Conservation (phyloP, 2,888 invertebrate species). For the Lasioglossum malachurum region DNA sequence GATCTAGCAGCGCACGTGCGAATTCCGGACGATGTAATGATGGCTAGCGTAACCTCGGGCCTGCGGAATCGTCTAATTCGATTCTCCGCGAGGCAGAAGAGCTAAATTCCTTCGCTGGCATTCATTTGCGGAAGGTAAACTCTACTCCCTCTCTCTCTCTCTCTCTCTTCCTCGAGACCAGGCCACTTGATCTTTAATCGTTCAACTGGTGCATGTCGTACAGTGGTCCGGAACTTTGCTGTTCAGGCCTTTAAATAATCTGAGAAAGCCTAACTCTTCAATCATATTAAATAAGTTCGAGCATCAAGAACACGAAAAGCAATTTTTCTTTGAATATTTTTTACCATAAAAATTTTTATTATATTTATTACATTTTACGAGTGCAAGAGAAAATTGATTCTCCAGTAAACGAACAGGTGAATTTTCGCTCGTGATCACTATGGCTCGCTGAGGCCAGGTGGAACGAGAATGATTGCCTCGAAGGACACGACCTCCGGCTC, state of each 20-base stretch:
- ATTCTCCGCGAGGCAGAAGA: slow-evolving; percentile 12
- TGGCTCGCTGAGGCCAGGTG: background rate
- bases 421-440: background rate
- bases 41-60: slow-evolving; percentile 20
- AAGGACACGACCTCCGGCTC: slow-evolving; percentile 69
- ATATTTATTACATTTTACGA: background rate
- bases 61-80: slow-evolving; percentile 20
- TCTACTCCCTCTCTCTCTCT: background rate
- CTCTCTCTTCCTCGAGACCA: background rate
- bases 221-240: background rate
- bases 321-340: background rate
- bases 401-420: background rate
- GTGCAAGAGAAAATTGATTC: background rate
- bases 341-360: background rate
- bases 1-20: slow-evolving; percentile 3
- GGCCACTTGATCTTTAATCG: slow-evolving; percentile 19
- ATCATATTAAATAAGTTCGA: background rate
- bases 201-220: slow-evolving; percentile 5
- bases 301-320: no score
- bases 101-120: slow-evolving; percentile 24
- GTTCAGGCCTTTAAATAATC: background rate
- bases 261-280: background rate
- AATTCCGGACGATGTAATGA: slow-evolving; percentile 12
- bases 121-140: slow-evolving; percentile 24
- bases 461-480: slow-evolving; percentile 21